Evolutionary conservation across 1,140 invertebrate species (phyloP), one percentile per base, ranked within the genome.

Genomic region (Brachionus plicatilis): DNA sequence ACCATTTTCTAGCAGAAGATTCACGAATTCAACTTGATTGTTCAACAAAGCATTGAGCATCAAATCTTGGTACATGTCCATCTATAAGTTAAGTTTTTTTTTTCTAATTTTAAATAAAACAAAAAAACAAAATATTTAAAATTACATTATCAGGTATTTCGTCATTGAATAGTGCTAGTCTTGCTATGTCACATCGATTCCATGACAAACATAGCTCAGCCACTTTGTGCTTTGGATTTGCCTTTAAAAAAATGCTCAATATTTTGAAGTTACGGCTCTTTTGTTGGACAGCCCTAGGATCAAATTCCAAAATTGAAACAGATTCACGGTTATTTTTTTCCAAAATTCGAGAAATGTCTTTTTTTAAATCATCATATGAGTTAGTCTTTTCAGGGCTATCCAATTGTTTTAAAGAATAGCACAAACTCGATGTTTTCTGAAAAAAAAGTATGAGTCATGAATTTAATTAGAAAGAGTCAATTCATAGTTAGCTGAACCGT

Each of bases 1-100:
- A 9, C 90, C 90, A 86, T 90, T 88, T 53, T 90, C 88, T 14
- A 90, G 75, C 68, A 91, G 88, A 2, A 91, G 86, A 85, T 89
- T 88, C 1, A 91, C 89, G 86, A 91, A 91, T 37, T 89, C 87
- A 9, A 88, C 87, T 17, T 88, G 87, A 84, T 91, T 88, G 7
- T 88, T 85, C 43, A 90, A 86, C 6, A 91, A 86, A 65, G 90
- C 90, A 29, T 87, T 87, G 43, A 88, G 87, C 90, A 91, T 89
- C 43, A 76, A 47, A 76, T 76, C 72, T 47, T 76, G 43, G 47
- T 50, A 76, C 41, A 76, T 76, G 43, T 76, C 45, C 72, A 76
- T 76, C 72, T 76, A 33, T 2, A 33, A 72, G 8, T n/a, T n/a
- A 50, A 1, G 1, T 17, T 27, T 50, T 47, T 7, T 43, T 37